Evolutionary conservation across 2,888 invertebrate species (phyloP).

Genomic region (Orthonevra nobilis): DNA sequence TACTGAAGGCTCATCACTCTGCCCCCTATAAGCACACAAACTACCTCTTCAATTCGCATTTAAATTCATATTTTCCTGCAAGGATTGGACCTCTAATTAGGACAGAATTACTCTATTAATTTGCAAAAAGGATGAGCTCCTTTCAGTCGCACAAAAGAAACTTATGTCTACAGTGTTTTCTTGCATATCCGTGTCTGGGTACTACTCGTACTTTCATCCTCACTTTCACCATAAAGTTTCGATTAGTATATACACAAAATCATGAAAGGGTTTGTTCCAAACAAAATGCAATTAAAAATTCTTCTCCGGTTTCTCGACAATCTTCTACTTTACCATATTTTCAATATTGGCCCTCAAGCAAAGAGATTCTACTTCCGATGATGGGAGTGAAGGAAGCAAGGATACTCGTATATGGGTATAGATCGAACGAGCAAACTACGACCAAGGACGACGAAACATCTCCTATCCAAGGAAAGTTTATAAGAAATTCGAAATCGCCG

Average conservation of each 20-base stretch:
- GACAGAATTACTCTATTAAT: slow-evolving; percentile 55
- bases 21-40: slow-evolving; percentile 37
- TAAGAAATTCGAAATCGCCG: slow-evolving; percentile 68
- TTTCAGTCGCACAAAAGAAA: slow-evolving; percentile 9
- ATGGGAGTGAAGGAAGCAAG: no score
- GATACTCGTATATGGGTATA: no score
- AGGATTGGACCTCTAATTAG: slow-evolving; percentile 61
- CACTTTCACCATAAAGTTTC: slow-evolving; percentile 40
- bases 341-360: slow-evolving; percentile 43
- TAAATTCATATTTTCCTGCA: slow-evolving; percentile 45
- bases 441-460: no score
- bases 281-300: slow-evolving; percentile 69
- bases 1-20: slow-evolving; percentile 30
- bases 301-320: slow-evolving; percentile 24
- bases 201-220: not conserved
- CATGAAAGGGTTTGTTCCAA: slow-evolving; percentile 63
- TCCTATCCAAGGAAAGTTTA: slow-evolving; percentile 36
- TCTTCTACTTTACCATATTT: slow-evolving; percentile 31
- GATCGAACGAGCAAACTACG: slow-evolving; percentile 29
- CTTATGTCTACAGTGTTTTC: no score
- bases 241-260: slow-evolving; percentile 65
- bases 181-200: no score
- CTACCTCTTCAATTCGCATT: slow-evolving; percentile 31
- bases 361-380: no score
- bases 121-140: slow-evolving; percentile 40